phyloP scores from a whole-genome alignment of 2,888 invertebrate genomes.

The Limnephilus marmoratus region DNA sequence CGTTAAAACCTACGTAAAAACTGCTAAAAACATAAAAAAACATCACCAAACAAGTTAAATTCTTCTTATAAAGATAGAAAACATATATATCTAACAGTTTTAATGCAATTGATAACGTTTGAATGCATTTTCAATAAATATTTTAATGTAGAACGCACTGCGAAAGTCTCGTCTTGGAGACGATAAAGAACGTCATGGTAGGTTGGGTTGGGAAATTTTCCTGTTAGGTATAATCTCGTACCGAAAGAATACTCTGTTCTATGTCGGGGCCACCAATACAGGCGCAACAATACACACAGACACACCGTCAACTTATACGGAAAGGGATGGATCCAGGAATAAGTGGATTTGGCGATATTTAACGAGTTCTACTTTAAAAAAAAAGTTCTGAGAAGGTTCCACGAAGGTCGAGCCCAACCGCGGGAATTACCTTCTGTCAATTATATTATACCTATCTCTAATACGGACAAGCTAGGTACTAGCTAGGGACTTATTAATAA shows the following conservation, averaged over 20 bases:
- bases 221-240: slow-evolving; percentile 67
- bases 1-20: slow-evolving; percentile 42
- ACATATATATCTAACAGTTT: not conserved
- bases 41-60: not conserved
- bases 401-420: not conserved
- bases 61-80: not conserved
- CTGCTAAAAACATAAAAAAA: not conserved
- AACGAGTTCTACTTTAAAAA: not conserved
- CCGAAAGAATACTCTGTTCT: slow-evolving; percentile 61
- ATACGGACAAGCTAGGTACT: too few species aligned
- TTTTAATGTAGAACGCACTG: slow-evolving; percentile 37
- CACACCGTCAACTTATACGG: slow-evolving; percentile 4
- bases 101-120: not conserved
- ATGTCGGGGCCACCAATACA: slow-evolving; percentile 54
- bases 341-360: not conserved
- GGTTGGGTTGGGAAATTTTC: slow-evolving; percentile 71
- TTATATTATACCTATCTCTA: not conserved
- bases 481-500: too few species aligned
- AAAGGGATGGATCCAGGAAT: slow-evolving; percentile 27
- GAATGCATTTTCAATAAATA: slow-evolving; percentile 5
- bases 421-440: not conserved
- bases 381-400: not conserved
- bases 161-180: slow-evolving; percentile 59
- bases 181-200: slow-evolving; percentile 69
- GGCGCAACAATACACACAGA: slow-evolving; percentile 1